Base-by-base conservation (phyloP, 2,888 invertebrate genomes). In the Ariolimax columbianus region DNA sequence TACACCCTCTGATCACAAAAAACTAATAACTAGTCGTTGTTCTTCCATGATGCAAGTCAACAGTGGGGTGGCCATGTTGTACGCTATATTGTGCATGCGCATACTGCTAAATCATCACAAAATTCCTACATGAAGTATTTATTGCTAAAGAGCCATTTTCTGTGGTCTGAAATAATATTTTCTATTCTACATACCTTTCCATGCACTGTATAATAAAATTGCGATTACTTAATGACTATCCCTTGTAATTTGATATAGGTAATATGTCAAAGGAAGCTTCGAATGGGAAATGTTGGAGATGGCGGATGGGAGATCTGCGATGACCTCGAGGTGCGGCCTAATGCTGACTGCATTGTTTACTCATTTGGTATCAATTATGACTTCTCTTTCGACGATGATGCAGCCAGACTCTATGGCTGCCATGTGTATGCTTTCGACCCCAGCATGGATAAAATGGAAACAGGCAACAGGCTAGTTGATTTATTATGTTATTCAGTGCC, bases 261-360 rank as follows among this genome's bases (percentile, higher is more conserved):
- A 7, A n/a, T 72, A 26, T 87, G 87, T 40, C 26, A 78, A 19
- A 77, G 87, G 81, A 83, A 84, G 40, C 33, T 87, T 43, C 77
- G 87, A 17, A 77, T 87, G 83, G 87, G 87, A 23, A 80, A 72
- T 1, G 23, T 84, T 6, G 85, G 73, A 43, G 85, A 85, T 66
- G 87, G 87, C 23, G 87, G 87, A 30, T 87, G 85, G 83, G 87
- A 87, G 40, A 78, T 85, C 23, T 87, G 87, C 75, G 87, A 87
- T 40, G 87, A 87, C 75, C 59, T 19, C 9, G 33, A 43, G 17
- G 85, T 83, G 43, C 77, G 87, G n/a, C 87, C 85, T 17, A 6
- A 63, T 4, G 30, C 14, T 17, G 82, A 83, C 17, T 87, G 87
- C 68, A 70, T 87, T 43, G 73, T 87, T 63, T 87, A 85, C 38